These are phyloP conservation scores for Leptoteleia sp. DNA, from an alignment of 1,140 invertebrate genomes.

Conservation along the genomic window DNA sequence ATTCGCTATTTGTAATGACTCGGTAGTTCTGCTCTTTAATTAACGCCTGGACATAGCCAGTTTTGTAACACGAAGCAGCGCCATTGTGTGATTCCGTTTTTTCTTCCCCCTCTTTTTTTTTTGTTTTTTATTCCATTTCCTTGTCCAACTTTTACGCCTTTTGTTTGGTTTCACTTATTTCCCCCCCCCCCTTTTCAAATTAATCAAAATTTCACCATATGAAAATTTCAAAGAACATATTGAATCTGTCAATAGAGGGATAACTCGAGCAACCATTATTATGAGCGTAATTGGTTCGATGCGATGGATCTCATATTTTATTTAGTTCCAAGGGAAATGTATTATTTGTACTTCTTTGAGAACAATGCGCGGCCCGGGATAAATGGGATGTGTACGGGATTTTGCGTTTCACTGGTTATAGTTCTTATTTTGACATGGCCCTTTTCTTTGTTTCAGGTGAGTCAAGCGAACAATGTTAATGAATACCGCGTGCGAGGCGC, in stretches of 20 bases:
- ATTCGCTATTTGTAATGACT: constrained; percentile 10
- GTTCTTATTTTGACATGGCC: too few relatives aligned
- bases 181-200: too few relatives aligned
- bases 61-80: constrained; percentile 16
- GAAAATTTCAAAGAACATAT: too few relatives aligned
- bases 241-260: constrained; percentile 19
- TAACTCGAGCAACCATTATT: background rate
- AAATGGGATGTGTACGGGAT: background rate
- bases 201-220: too few relatives aligned
- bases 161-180: constrained; percentile 3
- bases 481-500: constrained; percentile 35
- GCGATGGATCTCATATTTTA: constrained; percentile 25
- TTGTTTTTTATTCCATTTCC: too few relatives aligned
- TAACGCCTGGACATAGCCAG: constrained; percentile 19
- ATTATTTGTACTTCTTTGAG: too few relatives aligned
- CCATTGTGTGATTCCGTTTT: too few relatives aligned
- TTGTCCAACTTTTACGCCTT: too few relatives aligned
- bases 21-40: constrained; percentile 30
- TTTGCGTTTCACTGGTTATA: constrained; percentile 6
- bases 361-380: too few relatives aligned
- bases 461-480: constrained; percentile 58
- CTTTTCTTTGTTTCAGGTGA: constrained; percentile 70
- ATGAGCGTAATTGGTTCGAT: constrained; percentile 15
- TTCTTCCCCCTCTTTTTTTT: too few relatives aligned
- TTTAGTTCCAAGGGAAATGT: background rate